phyloP scores from a whole-genome alignment of 92 coral and sea anemone species.

The Pocillopora meandrina region DNA sequence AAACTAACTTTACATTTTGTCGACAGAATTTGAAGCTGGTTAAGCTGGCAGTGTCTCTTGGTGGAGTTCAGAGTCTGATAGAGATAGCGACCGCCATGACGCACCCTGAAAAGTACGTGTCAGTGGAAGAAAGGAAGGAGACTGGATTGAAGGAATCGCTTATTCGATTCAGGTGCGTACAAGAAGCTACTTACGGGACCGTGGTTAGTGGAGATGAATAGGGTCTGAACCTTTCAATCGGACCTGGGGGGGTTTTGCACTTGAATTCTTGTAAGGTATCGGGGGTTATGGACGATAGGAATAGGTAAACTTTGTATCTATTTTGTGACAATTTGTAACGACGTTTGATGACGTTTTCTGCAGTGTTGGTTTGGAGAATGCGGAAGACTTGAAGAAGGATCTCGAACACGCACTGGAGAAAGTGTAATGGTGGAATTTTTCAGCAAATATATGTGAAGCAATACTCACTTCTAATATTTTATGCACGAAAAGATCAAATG shows the following conservation, averaged over 20 bases:
- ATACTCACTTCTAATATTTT: too few relatives aligned
- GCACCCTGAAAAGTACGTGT: slow-evolving; percentile 70
- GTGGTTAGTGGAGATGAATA: background rate
- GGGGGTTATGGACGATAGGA: background rate
- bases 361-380: slow-evolving; percentile 83
- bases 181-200: background rate
- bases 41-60: slow-evolving; percentile 78
- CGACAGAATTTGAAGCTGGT: slow-evolving; percentile 63
- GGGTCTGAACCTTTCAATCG: too few relatives aligned
- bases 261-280: too few relatives aligned
- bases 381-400: slow-evolving; percentile 80
- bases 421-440: slow-evolving; percentile 9
- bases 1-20: background rate
- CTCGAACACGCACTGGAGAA: slow-evolving; percentile 70
- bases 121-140: slow-evolving; percentile 47
- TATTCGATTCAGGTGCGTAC: slow-evolving; percentile 64
- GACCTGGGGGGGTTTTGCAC: too few relatives aligned
- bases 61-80: slow-evolving; percentile 67
- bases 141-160: slow-evolving; percentile 66
- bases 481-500: too few relatives aligned
- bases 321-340: background rate
- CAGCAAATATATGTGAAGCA: background rate
- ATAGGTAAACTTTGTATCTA: background rate
- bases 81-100: slow-evolving; percentile 66
- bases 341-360: background rate